These are phyloP conservation scores for Gavia stellata DNA, from an alignment of 2,113 vertebrate genomes.

Conservation along the genomic window DNA sequence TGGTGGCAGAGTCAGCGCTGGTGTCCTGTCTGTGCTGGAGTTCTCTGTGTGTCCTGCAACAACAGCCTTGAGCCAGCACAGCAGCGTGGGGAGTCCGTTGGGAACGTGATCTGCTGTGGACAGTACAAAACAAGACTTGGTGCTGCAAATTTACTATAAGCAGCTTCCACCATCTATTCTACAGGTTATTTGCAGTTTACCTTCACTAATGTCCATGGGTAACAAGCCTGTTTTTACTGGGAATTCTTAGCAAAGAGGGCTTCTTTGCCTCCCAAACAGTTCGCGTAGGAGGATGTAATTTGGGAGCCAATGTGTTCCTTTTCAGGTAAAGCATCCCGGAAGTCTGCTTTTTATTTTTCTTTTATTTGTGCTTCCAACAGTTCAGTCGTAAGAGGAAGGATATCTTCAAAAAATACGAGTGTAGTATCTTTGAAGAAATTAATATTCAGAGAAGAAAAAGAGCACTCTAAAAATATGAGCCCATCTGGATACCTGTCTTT, in stretches of 20 bases:
- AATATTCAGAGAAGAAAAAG: not conserved
- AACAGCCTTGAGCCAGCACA: not conserved
- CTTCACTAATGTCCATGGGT: fast-evolving
- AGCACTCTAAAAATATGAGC: not conserved
- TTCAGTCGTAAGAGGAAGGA: not conserved
- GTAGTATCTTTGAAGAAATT: not conserved
- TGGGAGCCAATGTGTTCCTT: not conserved
- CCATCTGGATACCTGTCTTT: not conserved
- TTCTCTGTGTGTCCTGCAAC: not conserved
- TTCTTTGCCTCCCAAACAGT: not conserved
- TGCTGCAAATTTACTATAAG: not conserved
- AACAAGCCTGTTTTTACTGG: not conserved
- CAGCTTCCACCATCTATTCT: not conserved
- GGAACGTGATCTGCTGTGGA: not conserved
- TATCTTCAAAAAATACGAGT: not conserved
- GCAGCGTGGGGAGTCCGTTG: not conserved
- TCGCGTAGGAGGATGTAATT: not conserved
- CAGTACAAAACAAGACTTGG: not conserved
- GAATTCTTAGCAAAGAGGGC: not conserved
- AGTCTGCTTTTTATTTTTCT: not conserved
- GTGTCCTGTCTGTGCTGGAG: not conserved
- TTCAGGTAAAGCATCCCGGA: not conserved
- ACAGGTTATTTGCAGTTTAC: not conserved
- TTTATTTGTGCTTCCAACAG: not conserved
- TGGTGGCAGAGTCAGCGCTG: not conserved